These are phyloP conservation scores for Anarsia innoxiella DNA, from an alignment of 2,888 invertebrate genomes.

Conservation along the genomic window DNA sequence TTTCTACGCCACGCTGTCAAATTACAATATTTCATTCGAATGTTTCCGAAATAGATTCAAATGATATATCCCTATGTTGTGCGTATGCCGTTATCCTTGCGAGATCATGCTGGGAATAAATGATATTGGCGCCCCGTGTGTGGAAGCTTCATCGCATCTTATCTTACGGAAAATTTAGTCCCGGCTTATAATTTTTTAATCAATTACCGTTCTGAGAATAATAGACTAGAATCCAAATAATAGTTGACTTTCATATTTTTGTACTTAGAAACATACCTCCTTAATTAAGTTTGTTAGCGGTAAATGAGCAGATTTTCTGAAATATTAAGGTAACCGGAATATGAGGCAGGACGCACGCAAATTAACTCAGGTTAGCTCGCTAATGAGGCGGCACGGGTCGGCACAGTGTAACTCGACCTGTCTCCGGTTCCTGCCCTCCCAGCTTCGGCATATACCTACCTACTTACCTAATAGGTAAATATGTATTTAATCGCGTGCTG, in stretches of 20 bases:
- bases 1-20: conserved; percentile 43
- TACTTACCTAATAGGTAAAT: no score
- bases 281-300: not conserved
- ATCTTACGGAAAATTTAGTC: no score
- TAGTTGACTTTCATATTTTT: no score
- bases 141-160: no score
- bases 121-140: conserved; percentile 7
- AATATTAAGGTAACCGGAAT: no score
- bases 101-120: conserved; percentile 27
- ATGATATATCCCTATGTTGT: conserved; percentile 35
- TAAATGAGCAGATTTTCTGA: conserved; percentile 5
- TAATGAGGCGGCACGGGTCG: conserved; percentile 61
- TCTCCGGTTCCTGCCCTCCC: conserved; percentile 20
- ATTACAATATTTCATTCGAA: conserved; percentile 49
- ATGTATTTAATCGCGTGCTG: no score
- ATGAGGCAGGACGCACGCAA: conserved; percentile 30
- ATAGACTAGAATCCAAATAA: no score
- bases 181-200: no score
- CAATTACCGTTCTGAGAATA: no score
- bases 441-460: conserved; percentile 16
- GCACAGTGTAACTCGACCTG: conserved; percentile 47
- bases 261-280: not conserved
- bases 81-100: conserved; percentile 23
- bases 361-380: conserved; percentile 39
- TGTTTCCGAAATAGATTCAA: conserved; percentile 43